Conservation (phyloP, 2,797 vertebrate genomes). For the Notoglanidium macrostoma region DNA sequence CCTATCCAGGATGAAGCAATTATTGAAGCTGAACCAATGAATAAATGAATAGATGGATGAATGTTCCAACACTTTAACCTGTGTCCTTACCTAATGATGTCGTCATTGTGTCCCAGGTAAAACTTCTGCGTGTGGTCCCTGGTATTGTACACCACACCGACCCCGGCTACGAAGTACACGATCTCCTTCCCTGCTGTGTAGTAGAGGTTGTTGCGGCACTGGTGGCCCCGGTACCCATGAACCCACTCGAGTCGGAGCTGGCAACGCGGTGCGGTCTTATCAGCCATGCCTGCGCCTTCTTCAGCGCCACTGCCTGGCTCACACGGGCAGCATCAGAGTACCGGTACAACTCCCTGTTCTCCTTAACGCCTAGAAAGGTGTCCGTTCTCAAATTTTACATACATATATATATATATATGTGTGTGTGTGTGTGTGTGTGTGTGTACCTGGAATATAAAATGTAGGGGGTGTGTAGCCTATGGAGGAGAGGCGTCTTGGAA, state of each 20-base stretch:
- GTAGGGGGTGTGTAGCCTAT: slow-evolving; percentile 14
- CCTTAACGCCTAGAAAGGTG: neutral
- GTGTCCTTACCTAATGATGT: slow-evolving; percentile 84
- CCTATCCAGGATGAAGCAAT: neutral
- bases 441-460: slow-evolving; percentile 17
- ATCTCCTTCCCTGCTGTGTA: slow-evolving; percentile 88
- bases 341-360: neutral
- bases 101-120: slow-evolving; percentile 87
- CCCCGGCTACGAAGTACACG: slow-evolving; percentile 87
- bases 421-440: neutral
- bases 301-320: slow-evolving; percentile 40
- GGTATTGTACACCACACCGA: slow-evolving; percentile 86
- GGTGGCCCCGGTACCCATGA: slow-evolving; percentile 86
- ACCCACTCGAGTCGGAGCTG: slow-evolving; percentile 88
- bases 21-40: neutral
- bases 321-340: slow-evolving; percentile 37
- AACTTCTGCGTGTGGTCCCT: slow-evolving; percentile 89
- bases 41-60: neutral
- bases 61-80: neutral
- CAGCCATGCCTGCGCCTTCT: slow-evolving; percentile 73
- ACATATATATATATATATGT: neutral
- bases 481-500: slow-evolving; percentile 9
- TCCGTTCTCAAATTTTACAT: neutral
- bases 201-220: slow-evolving; percentile 90
- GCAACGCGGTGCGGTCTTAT: slow-evolving; percentile 83